Evolutionary conservation across 2,797 vertebrate species (phyloP), one percentile per base, ranked within the genome.

Genomic region (Dromococcyx pavoninus): DNA sequence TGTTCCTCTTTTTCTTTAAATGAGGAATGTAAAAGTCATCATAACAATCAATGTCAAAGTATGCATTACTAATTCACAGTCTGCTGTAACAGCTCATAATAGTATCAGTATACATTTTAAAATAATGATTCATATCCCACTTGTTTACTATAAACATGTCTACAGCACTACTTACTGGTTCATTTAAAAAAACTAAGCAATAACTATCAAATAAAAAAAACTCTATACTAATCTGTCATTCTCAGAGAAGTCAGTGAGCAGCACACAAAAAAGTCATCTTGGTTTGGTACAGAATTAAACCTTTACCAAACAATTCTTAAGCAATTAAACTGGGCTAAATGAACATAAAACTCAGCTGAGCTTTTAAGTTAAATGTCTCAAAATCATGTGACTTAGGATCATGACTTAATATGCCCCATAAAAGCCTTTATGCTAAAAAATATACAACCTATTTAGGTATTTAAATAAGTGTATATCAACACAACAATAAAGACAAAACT

Each of bases 401-500:
- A 77, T 73, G 58, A 81, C 37, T 93, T 81, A 85, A 77, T 69
- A 86, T 56, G 66, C 41, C 71, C 56, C 84, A 82, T 81, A 88
- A 86, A 93, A 88, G 39, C 66, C 88, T 94, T 91, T 91, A 94
- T 85, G 61, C 91, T 93, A 91, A 91, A 71, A 94, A 88, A 77
- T 77, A 77, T 60, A 41, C 46, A 88, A 82, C 93, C 88, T 94
- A 81, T 91, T 88, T 88, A 78, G 66, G 24, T 85, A 77, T 81
- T 88, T 78, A 50, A 91, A 69, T 75, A 92, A 81, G 80, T 77
- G 78, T 81, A 88, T 88, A 92, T 73, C 44, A 85, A 74, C 64
- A 88, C 28, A 92, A 90, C 78, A 91, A 41, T 80, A 88, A 90
- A 93, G 80, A 94, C 80, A 94, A 81, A 93, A 91, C 93, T 93